phyloP scores from a whole-genome alignment of 2,113 vertebrate genomes.

The Cryptomyrus ogoouensis region DNA sequence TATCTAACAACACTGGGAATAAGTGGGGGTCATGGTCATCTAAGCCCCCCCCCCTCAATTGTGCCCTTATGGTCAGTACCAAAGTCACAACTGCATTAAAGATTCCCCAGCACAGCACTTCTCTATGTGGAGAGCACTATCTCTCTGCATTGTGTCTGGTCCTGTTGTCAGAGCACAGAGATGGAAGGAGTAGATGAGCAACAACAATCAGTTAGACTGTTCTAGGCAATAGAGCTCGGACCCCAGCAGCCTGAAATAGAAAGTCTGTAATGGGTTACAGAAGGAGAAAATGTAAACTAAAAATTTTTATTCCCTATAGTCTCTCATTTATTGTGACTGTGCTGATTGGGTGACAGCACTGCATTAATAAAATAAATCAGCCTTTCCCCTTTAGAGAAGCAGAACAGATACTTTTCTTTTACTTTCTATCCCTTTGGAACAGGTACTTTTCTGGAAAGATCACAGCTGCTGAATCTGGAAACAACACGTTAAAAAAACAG shows the following conservation, averaged over 20 bases:
- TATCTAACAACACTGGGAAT: not conserved
- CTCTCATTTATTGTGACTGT: not conserved
- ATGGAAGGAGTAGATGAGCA: not conserved
- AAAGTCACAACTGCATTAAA: not conserved
- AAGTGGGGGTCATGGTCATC: not conserved
- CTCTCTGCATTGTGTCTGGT: not conserved
- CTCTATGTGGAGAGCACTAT: not conserved
- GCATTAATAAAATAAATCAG: not conserved
- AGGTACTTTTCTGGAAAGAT: not conserved
- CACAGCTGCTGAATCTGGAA: not conserved
- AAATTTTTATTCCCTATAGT: not conserved
- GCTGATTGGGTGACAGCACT: not conserved
- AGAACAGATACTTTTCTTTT: not conserved
- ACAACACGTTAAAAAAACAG: not conserved
- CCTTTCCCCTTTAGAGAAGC: not conserved
- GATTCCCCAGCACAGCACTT: not conserved
- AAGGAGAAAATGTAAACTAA: not conserved
- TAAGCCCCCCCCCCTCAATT: not conserved
- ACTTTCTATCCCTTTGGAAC: not conserved
- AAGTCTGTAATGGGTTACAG: not conserved
- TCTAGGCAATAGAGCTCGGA: not conserved
- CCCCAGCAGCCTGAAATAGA: not conserved
- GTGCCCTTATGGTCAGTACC: not conserved
- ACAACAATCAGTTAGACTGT: not conserved
- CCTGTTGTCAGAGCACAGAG: not conserved